Evolutionary conservation across 2,888 invertebrate species (phyloP), one percentile per base, ranked within the genome.

Genomic region (Macaria notata): DNA sequence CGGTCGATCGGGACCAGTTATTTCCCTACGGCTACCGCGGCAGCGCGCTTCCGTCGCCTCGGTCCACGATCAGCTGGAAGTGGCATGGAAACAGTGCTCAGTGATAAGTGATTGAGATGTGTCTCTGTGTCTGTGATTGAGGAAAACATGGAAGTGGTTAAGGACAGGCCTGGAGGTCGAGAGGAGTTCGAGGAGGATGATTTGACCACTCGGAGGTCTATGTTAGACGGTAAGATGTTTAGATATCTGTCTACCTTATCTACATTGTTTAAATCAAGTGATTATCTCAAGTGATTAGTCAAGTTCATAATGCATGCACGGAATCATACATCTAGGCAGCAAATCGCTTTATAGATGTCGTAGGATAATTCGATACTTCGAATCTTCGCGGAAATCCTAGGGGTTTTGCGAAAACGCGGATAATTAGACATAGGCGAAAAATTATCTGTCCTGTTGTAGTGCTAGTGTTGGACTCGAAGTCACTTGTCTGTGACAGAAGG

Each of bases 171-270:
- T 46, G 78, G 73, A 46, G 76, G 72, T 57, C 70, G 73, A 41
- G 86, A 86, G 69, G 88, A 86, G 51, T 81, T 83, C 56, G 88
- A 86, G 45, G 89, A 90, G 60, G 85, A 86, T 52, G 59, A 59
- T 31, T 48, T 51, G 52, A 72, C 83, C 58, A 86, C 89, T 19
- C 84, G 91, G 3, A 84, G 92, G 50, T 86, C 84, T 72, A 92
- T 92, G 92, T 72, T 92, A 44, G 92, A 92, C 61, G 92, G 92
- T 92, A 72, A 84, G 90, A 45, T 43, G 19, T 19, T 19, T 19
- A 19, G 19, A 38, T 29, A 45, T 42, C 9, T 29, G 9, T 49
- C 6, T n/a, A 42, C 8, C 42, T 19, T 3, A 31, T 19, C 19
- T 19, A 19, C 19, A 19, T 19, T 19, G 19, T 19, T 19, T 19